Evolutionary conservation across 1,140 invertebrate species (phyloP), one percentile per base, ranked within the genome.

Genomic region (Drosophila ambigua): DNA sequence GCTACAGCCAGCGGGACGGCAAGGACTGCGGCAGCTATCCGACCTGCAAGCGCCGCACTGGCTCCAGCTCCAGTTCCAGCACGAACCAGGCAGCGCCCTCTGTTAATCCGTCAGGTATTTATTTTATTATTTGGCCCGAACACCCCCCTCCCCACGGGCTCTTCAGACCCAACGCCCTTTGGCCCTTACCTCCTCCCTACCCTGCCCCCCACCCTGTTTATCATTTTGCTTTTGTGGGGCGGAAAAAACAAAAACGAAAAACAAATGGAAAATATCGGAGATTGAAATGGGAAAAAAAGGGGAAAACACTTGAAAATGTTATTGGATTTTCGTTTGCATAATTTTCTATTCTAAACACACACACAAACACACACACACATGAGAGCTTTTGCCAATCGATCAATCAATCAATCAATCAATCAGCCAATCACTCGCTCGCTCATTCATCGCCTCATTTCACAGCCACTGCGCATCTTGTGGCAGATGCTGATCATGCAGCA

Each of bases 11-110:
- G 35, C 89, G 92, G 31, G 92, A 93, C 50, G 93, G 93, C 41
- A 93, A 93, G 76, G 92, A 94, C 54, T 95, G 95, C 54, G 95
- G 95, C 46, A 93, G 91, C 44, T 95, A 95, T 87, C 95, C 95
- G 24, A 95, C 94, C 24, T 95, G 95, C 77, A 93, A 93, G 72
- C 93, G 93, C 61, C 93, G 93, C 92, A 93, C 92, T 91, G 92
- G 93, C 23, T 88, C 88, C 79, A 46, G 28, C 15, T 53, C 60
- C 28, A 68, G 63, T 63, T 72, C 69, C 59, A 62, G 46, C 65
- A 67, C 13, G 60, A 71, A 81, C 51, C 60, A 60, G 61, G 82
- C 83, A 8, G 54, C 76, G 44, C 73, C 87, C 59, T 77, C 90
- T 53, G 85, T 90, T 72, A 90, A 91, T 89, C 90, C 90, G 69